Evolutionary conservation across 2,888 invertebrate genomes (phyloP).

Genomic region (Euphydryas editha): DNA sequence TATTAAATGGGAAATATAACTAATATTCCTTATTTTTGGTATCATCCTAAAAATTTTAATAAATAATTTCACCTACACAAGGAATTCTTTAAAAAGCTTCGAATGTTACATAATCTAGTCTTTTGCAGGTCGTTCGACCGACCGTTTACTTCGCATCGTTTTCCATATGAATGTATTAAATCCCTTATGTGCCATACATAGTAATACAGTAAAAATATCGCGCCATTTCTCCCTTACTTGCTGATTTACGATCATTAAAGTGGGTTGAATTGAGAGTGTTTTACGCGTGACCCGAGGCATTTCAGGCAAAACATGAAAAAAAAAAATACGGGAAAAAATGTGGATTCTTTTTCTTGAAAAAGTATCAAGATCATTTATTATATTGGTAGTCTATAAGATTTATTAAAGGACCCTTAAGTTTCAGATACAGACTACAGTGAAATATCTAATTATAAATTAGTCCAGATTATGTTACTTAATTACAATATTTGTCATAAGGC

Average conservation of each 20-base stretch:
- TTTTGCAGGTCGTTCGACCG: constrained; percentile 33
- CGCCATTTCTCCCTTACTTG: constrained; percentile 44
- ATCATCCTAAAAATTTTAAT: not conserved
- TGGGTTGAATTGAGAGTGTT: constrained; percentile 45
- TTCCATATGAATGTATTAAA: constrained; percentile 53
- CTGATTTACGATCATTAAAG: constrained; percentile 48
- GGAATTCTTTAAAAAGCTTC: constrained; percentile 13
- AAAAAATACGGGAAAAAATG: constrained; percentile 7
- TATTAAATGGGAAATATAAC: not conserved
- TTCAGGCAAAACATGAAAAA: constrained; percentile 38
- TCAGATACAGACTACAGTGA: not conserved
- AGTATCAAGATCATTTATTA: not conserved
- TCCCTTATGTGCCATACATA: constrained; percentile 49
- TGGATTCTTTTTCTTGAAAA: not conserved
- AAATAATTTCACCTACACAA: constrained; percentile 6
- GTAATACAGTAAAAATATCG: constrained; percentile 52
- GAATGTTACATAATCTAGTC: constrained; percentile 31
- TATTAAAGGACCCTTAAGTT: not conserved
- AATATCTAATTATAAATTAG: not conserved
- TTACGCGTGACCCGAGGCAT: constrained; percentile 38
- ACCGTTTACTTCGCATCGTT: constrained; percentile 38
- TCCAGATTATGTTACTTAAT: too few relatives aligned
- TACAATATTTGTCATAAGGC: too few relatives aligned
- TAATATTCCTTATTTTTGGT: not conserved
- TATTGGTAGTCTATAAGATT: not conserved